These are phyloP conservation scores for Diachasmimorpha longicaudata DNA, from an alignment of 1,140 invertebrate species.

Conservation along the genomic window DNA sequence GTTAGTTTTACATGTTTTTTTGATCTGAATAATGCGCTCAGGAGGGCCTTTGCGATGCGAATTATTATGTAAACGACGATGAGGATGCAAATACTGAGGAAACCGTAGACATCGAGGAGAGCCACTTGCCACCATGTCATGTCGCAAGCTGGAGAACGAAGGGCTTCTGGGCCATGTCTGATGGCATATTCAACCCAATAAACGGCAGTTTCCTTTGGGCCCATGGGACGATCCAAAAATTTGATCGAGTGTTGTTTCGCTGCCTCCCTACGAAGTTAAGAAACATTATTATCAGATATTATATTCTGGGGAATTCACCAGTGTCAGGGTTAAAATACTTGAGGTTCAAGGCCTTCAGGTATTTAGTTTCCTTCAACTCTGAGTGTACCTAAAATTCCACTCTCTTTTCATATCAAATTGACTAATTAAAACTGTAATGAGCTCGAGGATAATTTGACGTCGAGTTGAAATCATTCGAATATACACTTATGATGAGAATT, in stretches of 20 bases:
- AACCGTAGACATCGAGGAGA: slow-evolving; percentile 52
- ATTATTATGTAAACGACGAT: not conserved
- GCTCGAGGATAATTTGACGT: too few relatives aligned
- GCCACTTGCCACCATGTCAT: slow-evolving; percentile 55
- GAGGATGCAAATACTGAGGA: slow-evolving; percentile 18
- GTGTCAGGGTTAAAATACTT: too few relatives aligned
- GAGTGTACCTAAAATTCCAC: too few relatives aligned
- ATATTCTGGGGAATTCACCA: not conserved
- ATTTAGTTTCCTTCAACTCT: too few relatives aligned
- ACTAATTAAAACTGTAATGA: too few relatives aligned
- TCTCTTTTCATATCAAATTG: too few relatives aligned
- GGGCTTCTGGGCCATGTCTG: slow-evolving; percentile 51
- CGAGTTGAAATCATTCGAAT: too few relatives aligned
- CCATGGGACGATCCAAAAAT: slow-evolving; percentile 56
- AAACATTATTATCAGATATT: too few relatives aligned
- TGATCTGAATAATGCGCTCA: not conserved
- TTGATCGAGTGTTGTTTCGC: slow-evolving; percentile 46
- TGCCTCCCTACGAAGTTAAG: slow-evolving; percentile 38
- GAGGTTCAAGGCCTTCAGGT: too few relatives aligned
- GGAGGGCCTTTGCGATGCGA: slow-evolving; percentile 17
- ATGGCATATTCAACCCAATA: slow-evolving; percentile 62
- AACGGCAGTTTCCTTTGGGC: slow-evolving; percentile 50
- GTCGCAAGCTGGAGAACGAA: slow-evolving; percentile 47
- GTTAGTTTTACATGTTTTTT: not conserved
- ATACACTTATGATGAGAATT: too few relatives aligned